phyloP scores from a whole-genome alignment of 2,113 vertebrate genomes.

The Elephas maximus region DNA sequence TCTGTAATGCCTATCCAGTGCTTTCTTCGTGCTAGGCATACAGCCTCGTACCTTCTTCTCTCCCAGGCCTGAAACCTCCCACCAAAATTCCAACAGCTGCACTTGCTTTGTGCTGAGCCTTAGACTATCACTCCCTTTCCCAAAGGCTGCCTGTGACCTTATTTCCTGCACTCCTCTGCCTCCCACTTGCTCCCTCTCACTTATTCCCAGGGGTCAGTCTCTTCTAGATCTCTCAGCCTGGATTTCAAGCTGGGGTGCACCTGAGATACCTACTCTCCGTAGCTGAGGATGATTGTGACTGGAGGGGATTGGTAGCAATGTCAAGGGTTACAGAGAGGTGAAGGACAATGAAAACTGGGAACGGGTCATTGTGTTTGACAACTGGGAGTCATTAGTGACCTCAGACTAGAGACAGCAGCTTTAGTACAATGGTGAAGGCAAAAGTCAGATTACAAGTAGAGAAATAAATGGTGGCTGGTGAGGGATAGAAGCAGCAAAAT shows the following conservation, averaged over 20 bases:
- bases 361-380: not conserved
- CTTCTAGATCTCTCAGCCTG: not conserved
- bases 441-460: not conserved
- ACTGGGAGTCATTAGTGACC: not conserved
- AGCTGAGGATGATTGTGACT: too few relatives aligned
- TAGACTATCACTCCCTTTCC: not conserved
- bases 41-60: not conserved
- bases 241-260: not conserved
- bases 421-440: not conserved
- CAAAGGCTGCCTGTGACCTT: not conserved
- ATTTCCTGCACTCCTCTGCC: not conserved
- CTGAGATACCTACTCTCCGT: not conserved
- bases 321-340: not conserved
- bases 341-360: not conserved
- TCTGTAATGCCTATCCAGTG: conserved; percentile 22
- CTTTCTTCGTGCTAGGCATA: not conserved
- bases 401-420: not conserved
- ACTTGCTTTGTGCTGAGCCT: not conserved
- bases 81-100: not conserved
- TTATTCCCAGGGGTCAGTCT: not conserved
- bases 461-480: not conserved
- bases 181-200: not conserved
- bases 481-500: not conserved
- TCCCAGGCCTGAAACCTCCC: not conserved
- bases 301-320: not conserved